Evolutionary conservation across 1,140 invertebrate species (phyloP).

Genomic region (Alviniconcha marisindica): DNA sequence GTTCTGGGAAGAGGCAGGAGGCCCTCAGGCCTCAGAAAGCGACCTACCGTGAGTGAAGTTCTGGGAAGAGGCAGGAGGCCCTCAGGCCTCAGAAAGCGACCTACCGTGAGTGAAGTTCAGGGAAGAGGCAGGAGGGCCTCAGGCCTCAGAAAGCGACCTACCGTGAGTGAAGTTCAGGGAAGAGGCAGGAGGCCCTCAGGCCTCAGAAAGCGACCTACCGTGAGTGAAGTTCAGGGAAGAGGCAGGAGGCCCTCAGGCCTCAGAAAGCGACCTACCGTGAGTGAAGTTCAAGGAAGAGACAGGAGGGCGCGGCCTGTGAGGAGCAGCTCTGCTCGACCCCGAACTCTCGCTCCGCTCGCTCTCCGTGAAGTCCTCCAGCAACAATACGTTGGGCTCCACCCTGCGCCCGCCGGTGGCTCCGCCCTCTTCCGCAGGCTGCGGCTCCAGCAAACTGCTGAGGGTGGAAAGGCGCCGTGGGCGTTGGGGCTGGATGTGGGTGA

Average conservation of each 20-base stretch:
- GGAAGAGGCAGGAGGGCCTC: too few relatives aligned
- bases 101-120: too few relatives aligned
- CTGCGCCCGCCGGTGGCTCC: not conserved
- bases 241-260: too few relatives aligned
- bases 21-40: too few relatives aligned
- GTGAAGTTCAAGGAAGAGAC: not conserved
- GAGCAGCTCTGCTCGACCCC: not conserved
- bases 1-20: too few relatives aligned
- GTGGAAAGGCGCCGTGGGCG: not conserved
- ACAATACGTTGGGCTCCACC: not conserved
- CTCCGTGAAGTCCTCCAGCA: conserved; percentile 6
- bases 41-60: too few relatives aligned
- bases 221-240: not conserved
- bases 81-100: too few relatives aligned
- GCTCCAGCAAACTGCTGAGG: conserved; percentile 23
- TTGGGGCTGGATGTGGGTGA: not conserved
- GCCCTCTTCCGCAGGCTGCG: not conserved
- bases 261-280: not conserved
- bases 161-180: too few relatives aligned
- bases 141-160: too few relatives aligned
- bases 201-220: too few relatives aligned
- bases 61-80: too few relatives aligned
- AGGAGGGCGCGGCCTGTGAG: not conserved
- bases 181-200: too few relatives aligned
- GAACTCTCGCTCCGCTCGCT: not conserved